Evolutionary conservation across 2,888 invertebrate genomes (phyloP), one percentile per base, ranked within the genome.

Genomic region (Pharmacophagus antenor): DNA sequence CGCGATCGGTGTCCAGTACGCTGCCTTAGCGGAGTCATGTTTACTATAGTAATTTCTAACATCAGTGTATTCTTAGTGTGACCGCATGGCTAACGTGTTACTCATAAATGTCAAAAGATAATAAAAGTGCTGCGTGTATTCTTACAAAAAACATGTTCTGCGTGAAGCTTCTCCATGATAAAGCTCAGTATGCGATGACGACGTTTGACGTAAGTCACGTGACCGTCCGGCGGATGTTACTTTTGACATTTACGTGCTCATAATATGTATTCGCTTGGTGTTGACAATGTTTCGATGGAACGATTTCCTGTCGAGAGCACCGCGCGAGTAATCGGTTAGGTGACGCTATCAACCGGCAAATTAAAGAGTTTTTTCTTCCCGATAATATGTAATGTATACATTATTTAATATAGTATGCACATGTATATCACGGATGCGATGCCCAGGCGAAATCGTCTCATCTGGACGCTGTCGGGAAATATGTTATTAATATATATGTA

Each of bases 71-170:
- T 83, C 82, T 84, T 84, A 85, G 86, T 85, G 80, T 73, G 76
- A 77, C 81, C 74, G 73, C 80, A 86, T 77, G 88, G 76, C 76
- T 80, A 85, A 88, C 89, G 88, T 85, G 88, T 74, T 80, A 81
- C 80, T 79, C 82, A 88, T 84, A 85, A 87, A 87, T 85, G 89
- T 87, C 85, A 82, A 85, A 84, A 84, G 86, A 83, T 80, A 73
- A 79, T 82, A 77, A 71, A 71, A 74, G 61, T 65, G 64, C 69
- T 67, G 68, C 71, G 67, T 66, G 62, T 66, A n/a, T 66, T 63
- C 46, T 63, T 63, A 70, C 70, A 71, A 65, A 37, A 68, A 55
- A 55, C 50, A 87, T 87, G 86, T 87, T 87, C 69, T 87, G 86
- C 74, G 80, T 85, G 72, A 87, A 78, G 73, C 72, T 88, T 62